Conservation (phyloP, 2,797 vertebrate species). For the Adrianichthys oophorus region DNA sequence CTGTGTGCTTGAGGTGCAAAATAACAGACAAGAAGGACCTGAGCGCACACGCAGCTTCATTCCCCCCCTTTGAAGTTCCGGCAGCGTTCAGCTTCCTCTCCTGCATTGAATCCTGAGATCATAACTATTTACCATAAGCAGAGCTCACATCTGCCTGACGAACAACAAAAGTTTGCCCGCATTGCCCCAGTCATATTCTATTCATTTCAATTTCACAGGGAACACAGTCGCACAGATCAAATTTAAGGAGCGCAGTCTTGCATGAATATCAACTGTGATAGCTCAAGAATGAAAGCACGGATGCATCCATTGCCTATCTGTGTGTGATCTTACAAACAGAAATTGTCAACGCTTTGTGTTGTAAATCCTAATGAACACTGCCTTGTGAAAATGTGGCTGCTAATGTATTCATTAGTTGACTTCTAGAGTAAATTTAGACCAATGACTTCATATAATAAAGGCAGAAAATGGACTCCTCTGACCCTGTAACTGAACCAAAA, state of each 20-base stretch:
- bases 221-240: conserved; percentile 55
- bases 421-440: neutral
- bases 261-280: conserved; percentile 67
- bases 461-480: too few species aligned
- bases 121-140: conserved; percentile 66
- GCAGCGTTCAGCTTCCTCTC: conserved; percentile 55
- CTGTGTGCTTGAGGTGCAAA: conserved; percentile 64
- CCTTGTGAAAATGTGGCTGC: conserved; percentile 14
- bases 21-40: conserved; percentile 54
- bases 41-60: conserved; percentile 41
- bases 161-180: conserved; percentile 56
- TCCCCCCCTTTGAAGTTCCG: conserved; percentile 66
- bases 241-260: conserved; percentile 57
- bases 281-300: conserved; percentile 47
- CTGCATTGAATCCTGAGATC: conserved; percentile 42
- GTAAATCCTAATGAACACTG: conserved; percentile 43
- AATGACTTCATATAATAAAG: neutral
- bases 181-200: conserved; percentile 51
- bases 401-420: conserved; percentile 37
- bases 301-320: conserved; percentile 34
- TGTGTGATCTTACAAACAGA: conserved; percentile 40
- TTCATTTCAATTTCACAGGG: conserved; percentile 61
- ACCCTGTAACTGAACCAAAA: too few species aligned
- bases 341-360: conserved; percentile 25
- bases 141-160: conserved; percentile 35